Evolutionary conservation across 2,113 vertebrate genomes (phyloP), one percentile per base, ranked within the genome.

Genomic region (Leiothrix lutea): DNA sequence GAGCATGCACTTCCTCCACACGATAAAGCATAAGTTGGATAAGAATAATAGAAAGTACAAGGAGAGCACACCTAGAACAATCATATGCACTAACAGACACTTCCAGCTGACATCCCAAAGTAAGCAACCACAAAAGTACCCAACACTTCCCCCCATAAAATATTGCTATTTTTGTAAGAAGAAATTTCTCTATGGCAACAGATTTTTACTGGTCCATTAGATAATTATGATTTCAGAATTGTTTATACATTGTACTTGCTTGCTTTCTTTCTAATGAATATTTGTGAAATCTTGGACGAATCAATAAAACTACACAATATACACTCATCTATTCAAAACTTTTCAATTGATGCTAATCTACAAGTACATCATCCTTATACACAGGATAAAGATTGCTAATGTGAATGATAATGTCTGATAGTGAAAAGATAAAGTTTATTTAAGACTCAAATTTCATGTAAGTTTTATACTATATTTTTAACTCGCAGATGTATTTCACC

Each of bases 271-370:
- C 92, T 97, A 95, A 96, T 94, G 96, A 97, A 96, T 97, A 95
- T 94, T 97, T 97, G 95, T 97, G 94, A 94, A 95, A 92, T 95
- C 90, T 95, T 96, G 96, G 96, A 92, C 21, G 16, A 92, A 95
- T 80, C 82, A 83, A 73, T 62, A 92, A 71, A 95, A 80, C 87
- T 56, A 86, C 81, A 96, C 93, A 96, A 96, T 96, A 90, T 33
- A 91, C 23, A 92, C 64, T 92, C 93, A 96, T 95, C 95, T 93
- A 95, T 94, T 95, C 92, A 96, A 78, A 80, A 88, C 15, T 83
- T 92, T 53, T 94, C 85, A 96, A 97, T 91, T 74, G 67, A 96
- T 80, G 67, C 86, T 95, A 62, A 97, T 94, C 91, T 79, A 54
- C 58, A 93, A 92, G 74, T 51, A 69, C 50, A 92, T 90, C 86